A percentile compares a stretch with the other conserved stretches of the same genome.
Evolutionary conservation across 2,888 invertebrate species (phyloP).

Genomic region (Heliconius erato): DNA sequence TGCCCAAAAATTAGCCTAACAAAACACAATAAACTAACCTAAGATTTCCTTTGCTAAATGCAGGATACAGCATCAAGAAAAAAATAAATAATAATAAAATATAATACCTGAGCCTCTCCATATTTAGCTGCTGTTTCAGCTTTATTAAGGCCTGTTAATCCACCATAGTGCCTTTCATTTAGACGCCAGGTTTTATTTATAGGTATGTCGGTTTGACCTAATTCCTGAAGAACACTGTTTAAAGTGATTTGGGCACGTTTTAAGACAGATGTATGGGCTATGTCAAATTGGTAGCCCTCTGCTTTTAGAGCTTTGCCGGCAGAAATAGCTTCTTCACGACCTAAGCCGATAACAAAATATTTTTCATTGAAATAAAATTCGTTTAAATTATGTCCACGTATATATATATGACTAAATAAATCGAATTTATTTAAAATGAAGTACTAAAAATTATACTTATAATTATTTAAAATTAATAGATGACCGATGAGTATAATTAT

Average conservation of each 20-base stretch:
- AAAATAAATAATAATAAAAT: constrained; percentile 33
- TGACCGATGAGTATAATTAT: background rate
- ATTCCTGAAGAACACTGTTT: constrained; percentile 88
- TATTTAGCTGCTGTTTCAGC: constrained; percentile 94
- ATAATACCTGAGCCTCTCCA: constrained; percentile 91
- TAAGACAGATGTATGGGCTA: constrained; percentile 92
- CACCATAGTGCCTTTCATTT: constrained; percentile 95
- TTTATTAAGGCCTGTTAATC: constrained; percentile 94
- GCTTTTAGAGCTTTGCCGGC: constrained; percentile 91
- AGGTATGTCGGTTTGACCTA: constrained; percentile 89
- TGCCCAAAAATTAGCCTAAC: too few relatives aligned
- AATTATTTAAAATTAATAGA: background rate
- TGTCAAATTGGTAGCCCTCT: constrained; percentile 90
- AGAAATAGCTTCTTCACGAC: constrained; percentile 88
- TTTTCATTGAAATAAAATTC: background rate
- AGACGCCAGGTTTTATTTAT: constrained; percentile 92
- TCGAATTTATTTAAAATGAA: background rate
- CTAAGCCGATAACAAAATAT: constrained; percentile 65
- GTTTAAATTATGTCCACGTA: background rate
- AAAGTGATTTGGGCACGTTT: constrained; percentile 92
- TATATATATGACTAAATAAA: background rate
- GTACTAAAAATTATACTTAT: background rate
- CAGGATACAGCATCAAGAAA: too few relatives aligned
- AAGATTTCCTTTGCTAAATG: too few relatives aligned
- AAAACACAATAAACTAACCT: too few relatives aligned